Conservation (phyloP, 2,797 vertebrate species). For the Arrhamphus sclerolepis region DNA sequence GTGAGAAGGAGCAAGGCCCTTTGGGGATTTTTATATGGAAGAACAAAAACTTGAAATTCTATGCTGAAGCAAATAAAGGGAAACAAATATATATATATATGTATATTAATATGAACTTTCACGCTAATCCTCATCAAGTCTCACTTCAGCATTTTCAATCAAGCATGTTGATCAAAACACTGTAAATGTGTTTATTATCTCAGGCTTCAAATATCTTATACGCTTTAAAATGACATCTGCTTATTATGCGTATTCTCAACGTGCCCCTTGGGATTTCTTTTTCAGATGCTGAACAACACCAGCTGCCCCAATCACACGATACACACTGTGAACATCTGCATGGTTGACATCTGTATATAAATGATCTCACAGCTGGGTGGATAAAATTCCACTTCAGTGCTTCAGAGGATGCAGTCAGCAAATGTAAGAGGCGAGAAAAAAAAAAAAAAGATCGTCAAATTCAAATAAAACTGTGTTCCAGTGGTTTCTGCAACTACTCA, state of each 20-base stretch:
- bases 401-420: background rate
- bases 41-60: too few species aligned
- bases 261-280: background rate
- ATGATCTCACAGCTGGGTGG: conserved; percentile 6
- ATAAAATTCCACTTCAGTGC: background rate
- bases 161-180: too few species aligned
- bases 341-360: conserved; percentile 14
- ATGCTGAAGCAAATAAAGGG: too few species aligned
- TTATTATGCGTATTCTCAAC: background rate
- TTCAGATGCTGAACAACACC: conserved; percentile 5
- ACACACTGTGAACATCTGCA: background rate
- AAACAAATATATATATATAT: too few species aligned
- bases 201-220: too few species aligned
- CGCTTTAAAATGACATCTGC: background rate
- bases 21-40: too few species aligned
- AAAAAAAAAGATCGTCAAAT: background rate
- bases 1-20: too few species aligned
- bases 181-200: too few species aligned
- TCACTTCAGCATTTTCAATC: too few species aligned
- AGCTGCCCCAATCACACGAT: conserved; percentile 5
- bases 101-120: too few species aligned
- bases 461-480: background rate
- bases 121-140: too few species aligned
- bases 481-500: conserved; percentile 3
- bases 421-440: background rate